phyloP scores from a whole-genome alignment of 2,113 vertebrate genomes.

The Catagonus wagneri region DNA sequence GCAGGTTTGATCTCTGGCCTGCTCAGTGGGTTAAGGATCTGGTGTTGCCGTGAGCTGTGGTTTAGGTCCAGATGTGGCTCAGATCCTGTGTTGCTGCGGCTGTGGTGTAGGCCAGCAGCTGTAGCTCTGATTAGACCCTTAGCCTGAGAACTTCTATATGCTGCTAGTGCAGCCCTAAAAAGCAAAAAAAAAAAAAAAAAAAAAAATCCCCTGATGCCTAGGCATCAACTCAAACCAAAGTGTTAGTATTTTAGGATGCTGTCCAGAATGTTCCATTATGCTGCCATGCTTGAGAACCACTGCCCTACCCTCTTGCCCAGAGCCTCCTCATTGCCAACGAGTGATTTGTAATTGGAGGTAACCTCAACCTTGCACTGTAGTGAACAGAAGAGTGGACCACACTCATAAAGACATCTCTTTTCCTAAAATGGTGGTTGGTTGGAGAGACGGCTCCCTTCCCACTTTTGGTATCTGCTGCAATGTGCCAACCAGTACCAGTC shows the following conservation, averaged over 20 bases:
- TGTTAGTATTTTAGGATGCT: neutral
- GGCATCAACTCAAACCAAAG: neutral
- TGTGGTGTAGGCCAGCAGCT: no score
- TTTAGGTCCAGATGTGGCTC: no score
- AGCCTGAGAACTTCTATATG: no score
- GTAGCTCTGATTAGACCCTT: no score
- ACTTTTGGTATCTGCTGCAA: neutral
- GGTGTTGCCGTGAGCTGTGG: no score
- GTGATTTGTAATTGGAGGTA: neutral
- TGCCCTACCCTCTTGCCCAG: neutral
- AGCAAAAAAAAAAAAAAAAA: no score
- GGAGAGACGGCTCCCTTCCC: neutral
- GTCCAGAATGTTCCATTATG: neutral
- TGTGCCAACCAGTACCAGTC: neutral
- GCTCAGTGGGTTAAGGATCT: no score
- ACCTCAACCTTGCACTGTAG: neutral
- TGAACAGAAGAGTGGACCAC: neutral
- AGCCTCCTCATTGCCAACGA: neutral
- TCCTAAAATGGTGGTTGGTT: neutral
- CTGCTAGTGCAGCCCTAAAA: no score
- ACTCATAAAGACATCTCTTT: neutral
- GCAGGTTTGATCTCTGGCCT: no score
- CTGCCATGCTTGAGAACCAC: neutral
- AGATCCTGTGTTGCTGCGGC: no score
- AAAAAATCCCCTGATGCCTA: neutral